Base-by-base conservation (phyloP, 2,113 vertebrate genomes). In the Microtus oregoni region DNA sequence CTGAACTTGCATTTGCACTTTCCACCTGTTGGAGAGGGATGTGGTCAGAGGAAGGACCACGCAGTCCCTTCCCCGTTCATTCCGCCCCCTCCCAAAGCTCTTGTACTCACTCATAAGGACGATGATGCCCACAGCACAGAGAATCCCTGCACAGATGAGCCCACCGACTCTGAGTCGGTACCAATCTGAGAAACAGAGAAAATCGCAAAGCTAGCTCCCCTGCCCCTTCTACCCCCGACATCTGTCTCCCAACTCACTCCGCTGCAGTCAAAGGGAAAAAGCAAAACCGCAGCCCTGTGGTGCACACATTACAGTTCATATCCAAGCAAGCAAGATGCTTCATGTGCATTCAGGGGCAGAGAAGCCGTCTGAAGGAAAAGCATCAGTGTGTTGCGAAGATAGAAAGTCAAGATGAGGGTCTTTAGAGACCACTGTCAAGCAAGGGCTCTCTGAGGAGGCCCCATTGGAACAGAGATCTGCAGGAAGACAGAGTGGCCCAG, bases 1-100 rank as follows among this genome's bases (percentile, higher is more conserved):
- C 98, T 98, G 96, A 99, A 99, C 97, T 99, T 99, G 98, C 99
- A 99, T 95, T 99, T 98, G 98, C 99, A 99, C 97, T 99, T 99
- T 61, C 99, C 99, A 98, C 99, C 99, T 99, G 97, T 75, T 4
- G 65, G 90, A 86, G 76, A 47, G 10, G 70, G 41, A 7, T 3
- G 4, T 0, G n/a, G 22, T 94, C 82, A 87, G 58, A 30, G 72
- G 7, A 13, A 55, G 76, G 7, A 13, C 44, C 14, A 10, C 30
- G 0, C 15, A 14, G 38, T 41, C 52, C 81, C 67, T 38, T 58
- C 82, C 19, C 11, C 41, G 24, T 32, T 26, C 17, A 58, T 58
- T 58, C 3, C 20, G 1, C 15, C 5, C 5, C 20, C 38, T 1
- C 20, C 5, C 44, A 47, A 4, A 32, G 30, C 0, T 3, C 65